Evolutionary conservation across 2,888 invertebrate genomes (phyloP).

Genomic region (Periphyllus acericola): DNA sequence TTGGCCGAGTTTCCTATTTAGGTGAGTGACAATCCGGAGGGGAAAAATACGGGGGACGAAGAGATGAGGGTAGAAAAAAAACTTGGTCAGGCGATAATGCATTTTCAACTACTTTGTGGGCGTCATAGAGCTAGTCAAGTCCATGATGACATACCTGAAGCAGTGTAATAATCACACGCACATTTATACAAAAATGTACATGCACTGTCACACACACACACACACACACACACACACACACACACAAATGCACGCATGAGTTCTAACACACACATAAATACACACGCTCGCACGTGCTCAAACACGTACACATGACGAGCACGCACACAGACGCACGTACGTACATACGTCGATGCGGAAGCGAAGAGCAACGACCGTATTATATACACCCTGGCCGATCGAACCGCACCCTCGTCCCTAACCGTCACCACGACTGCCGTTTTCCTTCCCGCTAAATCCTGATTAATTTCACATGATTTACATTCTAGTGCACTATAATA

Average conservation of each 20-base stretch:
- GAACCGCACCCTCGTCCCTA: not conserved
- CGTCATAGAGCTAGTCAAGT: not conserved
- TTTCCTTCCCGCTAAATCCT: not conserved
- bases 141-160: not conserved
- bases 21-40: not conserved
- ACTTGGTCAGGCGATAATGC: constrained; percentile 15
- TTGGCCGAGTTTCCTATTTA: constrained; percentile 22
- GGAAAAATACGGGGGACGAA: not conserved
- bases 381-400: not conserved
- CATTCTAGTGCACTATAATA: not conserved
- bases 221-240: not conserved
- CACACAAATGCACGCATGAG: no score
- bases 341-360: not conserved
- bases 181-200: not conserved
- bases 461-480: constrained; percentile 41
- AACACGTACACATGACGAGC: not conserved
- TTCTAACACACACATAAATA: not conserved
- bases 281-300: not conserved
- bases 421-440: not conserved
- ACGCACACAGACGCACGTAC: not conserved
- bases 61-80: not conserved
- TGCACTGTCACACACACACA: not conserved
- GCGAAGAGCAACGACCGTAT: constrained; percentile 8
- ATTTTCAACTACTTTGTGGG: not conserved
- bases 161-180: not conserved